Base-by-base conservation (phyloP, 2,113 vertebrate species). In the Paramisgurnus dabryanus region DNA sequence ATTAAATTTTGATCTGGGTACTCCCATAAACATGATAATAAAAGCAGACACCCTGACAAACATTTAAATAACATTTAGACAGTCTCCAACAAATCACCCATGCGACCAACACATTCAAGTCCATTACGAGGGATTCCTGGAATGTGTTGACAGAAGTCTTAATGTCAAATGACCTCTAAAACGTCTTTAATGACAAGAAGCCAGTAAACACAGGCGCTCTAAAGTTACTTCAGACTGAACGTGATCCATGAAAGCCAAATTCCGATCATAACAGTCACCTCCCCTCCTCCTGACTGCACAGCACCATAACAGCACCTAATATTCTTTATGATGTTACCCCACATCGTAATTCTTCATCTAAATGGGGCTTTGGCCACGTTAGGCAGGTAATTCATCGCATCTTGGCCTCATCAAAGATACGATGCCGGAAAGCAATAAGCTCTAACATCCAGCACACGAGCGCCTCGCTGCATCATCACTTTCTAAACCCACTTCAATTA, bases 381-480 rank as follows among this genome's bases (percentile, higher is more conserved):
- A 34, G 34, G 22, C 18, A 53, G 45, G 10, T 66, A 57, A 17
- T 70, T 65, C 58, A 15, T 11, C 13, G 9, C 43, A 47, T 70
- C 76, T 81, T 81, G 50, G 66, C 43, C 70, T 57, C 72, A 77
- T 43, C 61, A 4, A 77, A 53, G 55, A 55, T 66, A 77, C 55
- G 74, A 66, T 40, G 63, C 63, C n/a, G 69, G 47, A 60, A 68
- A 74, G 76, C 76, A 76, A 50, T 76, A 74, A 50, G 60, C 63
- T 10, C 18, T 76, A 67, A 67, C 17, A 66, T 83, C 12, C 50
- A 69, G 64, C 61, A 39, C 64, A 55, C 61, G 40, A 43, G 74
- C 58, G 68, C 34, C 55, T 15, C 57, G 68, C 78, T 81, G 74
- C 75, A 67, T 83, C 81, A 86, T 86, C 85, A 82, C 17, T 75